Conservation (phyloP, 2,888 invertebrate species). For the Corbicula japonica region DNA sequence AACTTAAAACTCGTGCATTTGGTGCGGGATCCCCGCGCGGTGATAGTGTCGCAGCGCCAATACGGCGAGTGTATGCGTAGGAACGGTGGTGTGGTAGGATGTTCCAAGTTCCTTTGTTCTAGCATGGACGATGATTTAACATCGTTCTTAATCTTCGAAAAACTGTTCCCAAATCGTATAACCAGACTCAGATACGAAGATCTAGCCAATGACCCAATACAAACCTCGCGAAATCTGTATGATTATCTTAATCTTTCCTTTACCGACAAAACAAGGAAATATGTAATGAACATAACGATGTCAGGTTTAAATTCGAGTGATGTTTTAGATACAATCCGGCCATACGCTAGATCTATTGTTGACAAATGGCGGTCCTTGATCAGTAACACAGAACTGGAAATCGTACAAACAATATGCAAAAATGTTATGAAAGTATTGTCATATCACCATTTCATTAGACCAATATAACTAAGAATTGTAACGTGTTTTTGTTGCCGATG, state of each 20-base stretch:
- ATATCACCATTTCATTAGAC: constrained; percentile 35
- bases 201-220: constrained; percentile 11
- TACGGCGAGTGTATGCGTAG: constrained; percentile 1
- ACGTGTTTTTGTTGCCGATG: too few relatives aligned
- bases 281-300: constrained; percentile 23
- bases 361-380: constrained; percentile 25
- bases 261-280: not conserved
- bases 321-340: constrained; percentile 15
- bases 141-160: constrained; percentile 15
- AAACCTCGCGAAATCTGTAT: constrained; percentile 21
- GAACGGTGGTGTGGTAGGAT: constrained; percentile 38
- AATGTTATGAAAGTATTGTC: constrained; percentile 24
- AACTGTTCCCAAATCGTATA: constrained; percentile 22
- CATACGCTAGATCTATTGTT: constrained; percentile 11
- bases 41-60: constrained; percentile 13
- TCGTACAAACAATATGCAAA: constrained; percentile 26
- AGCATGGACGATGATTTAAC: constrained; percentile 45
- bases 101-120: constrained; percentile 34
- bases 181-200: constrained; percentile 28
- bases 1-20: constrained; percentile 35
- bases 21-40: constrained; percentile 34
- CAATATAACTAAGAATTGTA: too few relatives aligned
- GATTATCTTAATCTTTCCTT: constrained; percentile 15
- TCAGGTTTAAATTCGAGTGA: constrained; percentile 9
- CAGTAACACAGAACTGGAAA: not conserved